A percentile compares a stretch with the other conserved stretches of the same genome.
These are phyloP conservation scores for Xyrichtys novacula DNA, from an alignment of 2,797 vertebrate genomes.

Conservation along the genomic window DNA sequence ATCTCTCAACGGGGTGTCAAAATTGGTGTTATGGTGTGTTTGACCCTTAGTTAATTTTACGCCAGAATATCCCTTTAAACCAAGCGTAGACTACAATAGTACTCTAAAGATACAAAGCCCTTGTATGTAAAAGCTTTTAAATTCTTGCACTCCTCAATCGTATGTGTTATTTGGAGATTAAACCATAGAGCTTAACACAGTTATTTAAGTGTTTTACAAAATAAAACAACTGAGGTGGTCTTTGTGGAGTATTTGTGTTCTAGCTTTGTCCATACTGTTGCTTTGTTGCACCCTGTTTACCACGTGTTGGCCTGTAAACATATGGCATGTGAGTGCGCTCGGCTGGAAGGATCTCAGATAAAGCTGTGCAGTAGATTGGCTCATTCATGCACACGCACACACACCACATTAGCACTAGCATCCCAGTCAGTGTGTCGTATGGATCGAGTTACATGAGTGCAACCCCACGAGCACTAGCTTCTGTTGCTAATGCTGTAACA, in stretches of 20 bases:
- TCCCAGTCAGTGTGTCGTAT: conserved; percentile 16
- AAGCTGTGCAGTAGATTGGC: conserved; percentile 1
- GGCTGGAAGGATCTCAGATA: conserved; percentile 29
- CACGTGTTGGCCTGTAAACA: conserved; percentile 63
- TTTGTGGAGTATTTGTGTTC: neutral
- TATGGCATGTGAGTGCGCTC: conserved; percentile 57
- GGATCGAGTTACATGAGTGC: conserved; percentile 33
- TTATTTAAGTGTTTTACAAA: too few relatives aligned
- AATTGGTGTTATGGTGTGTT: too few relatives aligned
- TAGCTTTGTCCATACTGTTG: neutral
- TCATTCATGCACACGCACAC: conserved; percentile 45
- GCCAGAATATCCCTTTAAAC: too few relatives aligned
- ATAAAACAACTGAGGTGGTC: too few relatives aligned
- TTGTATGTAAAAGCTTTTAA: too few relatives aligned
- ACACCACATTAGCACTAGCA: neutral
- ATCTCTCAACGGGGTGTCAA: too few relatives aligned
- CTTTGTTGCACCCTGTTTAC: neutral
- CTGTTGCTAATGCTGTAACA: neutral
- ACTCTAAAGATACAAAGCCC: too few relatives aligned
- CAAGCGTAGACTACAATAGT: too few relatives aligned
- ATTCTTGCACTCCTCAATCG: too few relatives aligned
- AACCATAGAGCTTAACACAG: too few relatives aligned
- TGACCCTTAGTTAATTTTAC: too few relatives aligned
- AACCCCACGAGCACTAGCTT: neutral
- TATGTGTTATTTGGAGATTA: too few relatives aligned